Base-by-base conservation (phyloP, 2,888 invertebrate genomes). In the Chorisops tibialis region DNA sequence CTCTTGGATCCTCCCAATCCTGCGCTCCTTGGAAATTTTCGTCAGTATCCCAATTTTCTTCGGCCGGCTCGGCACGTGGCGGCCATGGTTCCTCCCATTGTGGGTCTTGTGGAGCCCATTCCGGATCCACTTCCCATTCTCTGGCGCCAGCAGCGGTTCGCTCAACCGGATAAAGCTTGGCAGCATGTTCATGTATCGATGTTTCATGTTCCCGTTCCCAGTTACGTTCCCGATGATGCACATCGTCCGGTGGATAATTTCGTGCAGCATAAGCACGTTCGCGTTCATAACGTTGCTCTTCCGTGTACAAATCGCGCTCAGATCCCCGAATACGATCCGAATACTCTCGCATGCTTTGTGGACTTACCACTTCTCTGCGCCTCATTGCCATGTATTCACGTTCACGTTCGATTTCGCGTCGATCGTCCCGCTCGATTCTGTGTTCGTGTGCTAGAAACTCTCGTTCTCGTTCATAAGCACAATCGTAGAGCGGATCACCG, bases 341-440 rank as follows among this genome's bases (percentile, higher is more conserved):
- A 66, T 75, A 78, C 4, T n/a, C 63, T 22, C 22, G 50, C 2
- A 37, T 38, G 37, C 50, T 56, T 18, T 59, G 59, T 0, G 76
- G 74, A 3, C 74, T 64, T 0, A 76, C 75, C 1, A 35, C 22
- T 1, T 75, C 73, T 0, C 78, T 70, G 0, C 76, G 68, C n/a
- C 71, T 69, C 0, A 69, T 62, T 0, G 67, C 67, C 35, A 73
- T 35, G 45, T 71, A 73, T 39, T 72, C 75, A 5, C 75, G 70
- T 47, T 76, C 78, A 5, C 62, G 37, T n/a, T 62, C 62, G 14
- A 61, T 45, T 11, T 65, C 64, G 24, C 78, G 70, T 7, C 77
- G 69, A 22, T 77, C 77, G 11, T 72, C 71, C 1, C 71, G 68
- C 18, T 75, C 74, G 4, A 75, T 5, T 73, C 75, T 2, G 70